Evolutionary conservation across 1,140 invertebrate genomes (phyloP).

Genomic region (Megalonaias nervosa): DNA sequence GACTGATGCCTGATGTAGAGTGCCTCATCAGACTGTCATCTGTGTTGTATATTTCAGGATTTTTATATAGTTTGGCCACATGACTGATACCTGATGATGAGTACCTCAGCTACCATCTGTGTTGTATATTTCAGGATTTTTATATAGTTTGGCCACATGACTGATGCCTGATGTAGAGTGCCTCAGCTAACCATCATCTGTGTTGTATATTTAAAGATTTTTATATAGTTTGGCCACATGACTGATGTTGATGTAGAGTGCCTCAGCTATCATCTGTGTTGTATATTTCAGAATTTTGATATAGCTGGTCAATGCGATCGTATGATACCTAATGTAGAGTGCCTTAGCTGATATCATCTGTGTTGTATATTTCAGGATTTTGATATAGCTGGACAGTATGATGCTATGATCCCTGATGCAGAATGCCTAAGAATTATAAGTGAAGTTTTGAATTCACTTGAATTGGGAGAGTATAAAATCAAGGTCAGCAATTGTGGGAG

Average conservation of each 20-base stretch:
- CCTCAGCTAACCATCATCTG: no score
- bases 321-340: constrained; percentile 98
- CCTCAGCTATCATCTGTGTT: constrained; percentile 72
- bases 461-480: constrained; percentile 90
- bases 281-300: constrained; percentile 90
- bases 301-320: constrained; percentile 96
- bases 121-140: no score
- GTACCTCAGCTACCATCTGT: constrained; percentile 78
- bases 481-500: constrained; percentile 76
- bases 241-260: constrained; percentile 91
- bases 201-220: no score
- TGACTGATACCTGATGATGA: constrained; percentile 86
- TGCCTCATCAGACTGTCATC: no score
- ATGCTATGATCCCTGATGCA: constrained; percentile 95
- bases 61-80: no score
- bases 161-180: no score
- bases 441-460: constrained; percentile 82
- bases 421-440: constrained; percentile 94
- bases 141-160: no score
- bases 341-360: constrained; percentile 75
- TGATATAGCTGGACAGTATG: constrained; percentile 97
- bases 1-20: no score
- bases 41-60: no score
- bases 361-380: constrained; percentile 84
- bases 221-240: no score